Percentiles rank a stretch among this genome's conserved stretches.
These are phyloP conservation scores for Grammomys dolichurus DNA, from an alignment of 2,113 vertebrate species.

Conservation along the genomic window DNA sequence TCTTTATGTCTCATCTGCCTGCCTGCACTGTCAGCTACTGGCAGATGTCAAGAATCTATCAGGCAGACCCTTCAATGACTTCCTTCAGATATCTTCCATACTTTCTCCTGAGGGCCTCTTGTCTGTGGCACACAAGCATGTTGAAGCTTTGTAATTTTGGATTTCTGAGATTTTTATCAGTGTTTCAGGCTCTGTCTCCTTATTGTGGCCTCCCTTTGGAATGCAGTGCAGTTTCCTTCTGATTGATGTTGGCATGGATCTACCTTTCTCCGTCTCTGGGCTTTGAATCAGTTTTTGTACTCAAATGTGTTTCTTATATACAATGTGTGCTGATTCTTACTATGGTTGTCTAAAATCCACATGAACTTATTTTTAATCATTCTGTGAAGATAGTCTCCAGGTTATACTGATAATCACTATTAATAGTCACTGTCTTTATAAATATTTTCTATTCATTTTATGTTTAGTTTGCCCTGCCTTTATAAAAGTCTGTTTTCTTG, in stretches of 20 bases:
- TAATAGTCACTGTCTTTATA: background rate
- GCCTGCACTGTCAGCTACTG: background rate
- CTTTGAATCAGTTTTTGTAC: background rate
- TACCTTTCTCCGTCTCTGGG: background rate
- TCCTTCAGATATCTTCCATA: background rate
- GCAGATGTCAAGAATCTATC: background rate
- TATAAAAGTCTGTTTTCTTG: background rate
- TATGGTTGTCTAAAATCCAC: background rate
- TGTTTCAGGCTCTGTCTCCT: background rate
- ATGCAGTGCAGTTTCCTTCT: background rate
- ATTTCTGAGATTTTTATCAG: background rate
- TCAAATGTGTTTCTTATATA: background rate
- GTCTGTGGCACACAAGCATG: background rate
- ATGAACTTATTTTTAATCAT: background rate
- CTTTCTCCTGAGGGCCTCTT: background rate
- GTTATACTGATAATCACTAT: background rate
- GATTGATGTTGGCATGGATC: background rate
- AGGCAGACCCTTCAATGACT: background rate
- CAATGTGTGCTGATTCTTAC: background rate
- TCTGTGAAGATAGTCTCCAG: background rate
- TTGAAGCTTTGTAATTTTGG: background rate
- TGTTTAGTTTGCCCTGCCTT: background rate
- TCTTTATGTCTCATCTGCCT: background rate
- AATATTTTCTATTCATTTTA: background rate
- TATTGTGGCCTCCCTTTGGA: background rate